Conservation (phyloP, 2,113 vertebrate genomes). For the Ceuthmochares aereus region DNA sequence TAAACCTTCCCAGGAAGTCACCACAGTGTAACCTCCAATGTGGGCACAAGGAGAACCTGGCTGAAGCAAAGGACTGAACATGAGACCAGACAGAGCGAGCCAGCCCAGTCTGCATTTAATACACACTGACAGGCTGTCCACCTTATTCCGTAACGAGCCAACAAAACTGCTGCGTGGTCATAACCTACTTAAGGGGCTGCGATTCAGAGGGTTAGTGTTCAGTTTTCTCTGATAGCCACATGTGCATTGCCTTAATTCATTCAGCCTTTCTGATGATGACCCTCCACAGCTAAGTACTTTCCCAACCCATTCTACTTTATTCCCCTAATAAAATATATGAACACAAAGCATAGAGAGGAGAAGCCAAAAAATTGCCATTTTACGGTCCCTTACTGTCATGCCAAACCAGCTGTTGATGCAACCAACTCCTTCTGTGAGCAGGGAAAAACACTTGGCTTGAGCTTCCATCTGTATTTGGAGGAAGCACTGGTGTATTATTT, state of each 20-base stretch:
- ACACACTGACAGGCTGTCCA: neutral
- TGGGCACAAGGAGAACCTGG: neutral
- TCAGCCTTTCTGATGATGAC: constrained; percentile 16
- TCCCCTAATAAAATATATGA: constrained; percentile 62
- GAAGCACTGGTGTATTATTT: neutral
- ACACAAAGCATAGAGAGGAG: constrained; percentile 74
- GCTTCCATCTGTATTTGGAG: neutral
- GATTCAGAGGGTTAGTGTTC: neutral
- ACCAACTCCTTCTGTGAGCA: neutral
- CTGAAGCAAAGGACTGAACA: neutral
- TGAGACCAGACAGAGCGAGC: neutral
- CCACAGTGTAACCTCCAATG: neutral
- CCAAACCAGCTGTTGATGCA: constrained; percentile 2
- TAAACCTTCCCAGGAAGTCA: neutral
- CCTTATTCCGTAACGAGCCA: neutral
- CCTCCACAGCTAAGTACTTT: constrained; percentile 21
- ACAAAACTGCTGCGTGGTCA: neutral
- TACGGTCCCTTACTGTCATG: constrained; percentile 44
- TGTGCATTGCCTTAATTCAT: constrained; percentile 18
- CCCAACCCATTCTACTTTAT: constrained; percentile 35
- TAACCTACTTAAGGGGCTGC: neutral
- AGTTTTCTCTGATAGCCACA: neutral
- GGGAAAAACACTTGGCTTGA: neutral
- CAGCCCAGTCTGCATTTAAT: neutral
- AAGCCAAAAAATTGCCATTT: constrained; percentile 73